A percentile compares a stretch with the other conserved stretches of the same genome.
phyloP scores from a whole-genome alignment of 64 coral and sea anemone genomes.

The Stichodactyla mertensii region DNA sequence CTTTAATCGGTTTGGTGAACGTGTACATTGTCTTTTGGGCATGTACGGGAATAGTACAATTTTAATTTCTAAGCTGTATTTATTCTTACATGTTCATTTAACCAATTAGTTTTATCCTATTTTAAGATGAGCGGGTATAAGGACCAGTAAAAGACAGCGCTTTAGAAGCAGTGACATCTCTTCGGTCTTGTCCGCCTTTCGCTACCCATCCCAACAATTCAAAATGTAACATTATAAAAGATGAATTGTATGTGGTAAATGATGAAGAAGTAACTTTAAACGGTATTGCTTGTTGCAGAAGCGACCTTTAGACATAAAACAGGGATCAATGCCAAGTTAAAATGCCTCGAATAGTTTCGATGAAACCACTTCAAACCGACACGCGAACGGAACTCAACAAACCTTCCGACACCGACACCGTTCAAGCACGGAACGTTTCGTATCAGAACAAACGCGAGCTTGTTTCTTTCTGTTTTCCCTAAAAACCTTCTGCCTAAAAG shows the following conservation, averaged over 20 bases:
- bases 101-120: constrained; percentile 6
- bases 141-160: not conserved
- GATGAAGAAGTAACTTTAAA: not conserved
- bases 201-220: not conserved
- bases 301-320: not conserved
- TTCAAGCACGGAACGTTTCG: not conserved
- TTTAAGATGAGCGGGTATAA: constrained; percentile 3
- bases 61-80: not conserved
- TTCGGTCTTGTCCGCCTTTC: not conserved
- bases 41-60: not conserved
- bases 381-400: not conserved
- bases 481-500: not conserved
- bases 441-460: not conserved
- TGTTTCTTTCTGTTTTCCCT: not conserved
- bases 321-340: not conserved
- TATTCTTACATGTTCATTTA: not conserved
- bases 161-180: not conserved
- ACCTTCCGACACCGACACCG: constrained; percentile 3
- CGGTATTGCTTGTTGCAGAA: not conserved
- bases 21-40: not conserved
- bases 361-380: constrained; percentile 10
- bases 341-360: not conserved
- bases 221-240: not conserved
- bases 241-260: not conserved
- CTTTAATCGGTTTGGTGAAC: not conserved